Conservation (phyloP, 2,113 vertebrate genomes). For the Dasypus novemcinctus region DNA sequence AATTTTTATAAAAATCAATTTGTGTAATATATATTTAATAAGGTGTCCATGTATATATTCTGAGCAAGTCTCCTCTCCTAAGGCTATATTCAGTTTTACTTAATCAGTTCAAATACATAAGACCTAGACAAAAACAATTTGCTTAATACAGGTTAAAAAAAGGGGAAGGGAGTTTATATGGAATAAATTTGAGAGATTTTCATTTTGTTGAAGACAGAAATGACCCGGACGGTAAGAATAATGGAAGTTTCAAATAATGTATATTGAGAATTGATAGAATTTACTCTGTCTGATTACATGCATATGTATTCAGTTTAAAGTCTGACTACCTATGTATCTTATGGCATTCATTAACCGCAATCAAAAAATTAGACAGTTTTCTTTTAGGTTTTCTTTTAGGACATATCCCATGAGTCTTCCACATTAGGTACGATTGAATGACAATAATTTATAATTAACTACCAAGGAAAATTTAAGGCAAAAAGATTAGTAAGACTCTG, state of each 20-base stretch:
- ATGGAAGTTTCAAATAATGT: background rate
- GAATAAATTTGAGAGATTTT: background rate
- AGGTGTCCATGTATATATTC: background rate
- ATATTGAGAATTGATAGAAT: background rate
- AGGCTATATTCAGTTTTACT: background rate
- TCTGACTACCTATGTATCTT: background rate
- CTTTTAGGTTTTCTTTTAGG: constrained; percentile 28
- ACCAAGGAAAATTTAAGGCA: background rate
- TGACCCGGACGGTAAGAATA: background rate
- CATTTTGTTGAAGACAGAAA: background rate
- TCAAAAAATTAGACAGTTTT: background rate
- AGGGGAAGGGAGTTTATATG: background rate
- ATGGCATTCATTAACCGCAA: background rate
- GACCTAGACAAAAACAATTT: background rate
- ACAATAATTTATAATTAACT: constrained; percentile 42
- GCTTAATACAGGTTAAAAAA: background rate
- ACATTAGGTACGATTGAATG: background rate
- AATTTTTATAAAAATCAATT: background rate
- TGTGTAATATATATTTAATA: background rate
- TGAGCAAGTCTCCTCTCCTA: background rate
- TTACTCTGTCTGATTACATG: background rate
- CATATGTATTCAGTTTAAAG: background rate
- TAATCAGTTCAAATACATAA: background rate
- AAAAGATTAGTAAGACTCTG: background rate
- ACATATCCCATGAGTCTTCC: background rate